Conservation (phyloP, 1,140 invertebrate genomes). For the Lepeophtheirus salmonis region DNA sequence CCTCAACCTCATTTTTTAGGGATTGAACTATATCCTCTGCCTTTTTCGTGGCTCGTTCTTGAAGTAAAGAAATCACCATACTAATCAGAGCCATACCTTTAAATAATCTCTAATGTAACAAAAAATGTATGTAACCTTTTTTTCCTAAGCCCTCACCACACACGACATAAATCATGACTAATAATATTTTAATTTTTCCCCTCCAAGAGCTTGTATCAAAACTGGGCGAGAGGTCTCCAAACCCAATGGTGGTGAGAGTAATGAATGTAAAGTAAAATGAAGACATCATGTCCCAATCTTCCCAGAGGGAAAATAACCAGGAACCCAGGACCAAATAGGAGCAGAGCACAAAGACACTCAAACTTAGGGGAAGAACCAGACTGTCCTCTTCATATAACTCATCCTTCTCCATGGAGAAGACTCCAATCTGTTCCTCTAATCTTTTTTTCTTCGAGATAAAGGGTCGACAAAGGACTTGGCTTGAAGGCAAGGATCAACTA, state of each 20-base stretch:
- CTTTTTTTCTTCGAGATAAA: not conserved
- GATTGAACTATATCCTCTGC: not conserved
- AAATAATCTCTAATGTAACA: not conserved
- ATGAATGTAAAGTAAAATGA: conserved; percentile 33
- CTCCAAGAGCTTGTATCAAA: conserved; percentile 18
- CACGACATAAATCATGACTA: conserved; percentile 30
- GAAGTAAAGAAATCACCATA: conserved; percentile 39
- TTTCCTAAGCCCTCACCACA: conserved; percentile 26
- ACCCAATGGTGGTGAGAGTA: conserved; percentile 32
- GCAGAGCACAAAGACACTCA: conserved; percentile 30
- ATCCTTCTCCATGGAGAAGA: no score
- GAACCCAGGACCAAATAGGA: conserved; percentile 31
- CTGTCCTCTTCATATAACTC: not conserved
- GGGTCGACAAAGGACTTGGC: not conserved
- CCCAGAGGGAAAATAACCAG: conserved; percentile 22
- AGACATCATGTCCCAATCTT: conserved; percentile 29
- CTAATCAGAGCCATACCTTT: conserved; percentile 39
- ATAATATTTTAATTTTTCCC: conserved; percentile 20
- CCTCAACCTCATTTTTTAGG: no score
- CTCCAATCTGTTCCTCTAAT: no score
- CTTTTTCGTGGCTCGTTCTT: conserved; percentile 31
- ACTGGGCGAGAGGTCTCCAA: conserved; percentile 32
- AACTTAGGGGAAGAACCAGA: conserved; percentile 21
- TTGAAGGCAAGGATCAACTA: not conserved
- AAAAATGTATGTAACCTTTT: not conserved